Base-by-base conservation (phyloP, 1,140 invertebrate species). In the Bombus affinis region DNA sequence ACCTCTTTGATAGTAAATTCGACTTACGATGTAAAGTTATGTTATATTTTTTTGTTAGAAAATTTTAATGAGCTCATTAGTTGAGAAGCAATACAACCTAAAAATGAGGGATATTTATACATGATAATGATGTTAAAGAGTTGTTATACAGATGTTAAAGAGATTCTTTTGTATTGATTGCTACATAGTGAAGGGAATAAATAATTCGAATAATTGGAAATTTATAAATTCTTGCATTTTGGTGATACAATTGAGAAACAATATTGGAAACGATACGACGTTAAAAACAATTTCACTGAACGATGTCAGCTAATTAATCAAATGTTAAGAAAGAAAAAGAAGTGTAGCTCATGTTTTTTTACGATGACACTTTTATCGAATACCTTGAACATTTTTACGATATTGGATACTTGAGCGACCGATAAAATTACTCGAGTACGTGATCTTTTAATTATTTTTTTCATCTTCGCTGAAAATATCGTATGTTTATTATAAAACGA, bases 371-470 rank as follows among this genome's bases (percentile, higher is more conserved):
- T 71, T n/a, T 44, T 71, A 39, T 73, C 8, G 13, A 73, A 32
- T 32, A n/a, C 28, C n/a, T 73, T 73, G 71, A n/a, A 73, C n/a
- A 47, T 73, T 73, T 44, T 73, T 73, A 73, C 13, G 6, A 5
- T 47, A 44, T 42, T 32, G 12, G 42, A 32, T 73, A 32, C 42
- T 47, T 42, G 28, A 73, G 9, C 39, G 28, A 18, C 6, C 42
- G 42, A 73, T 44, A 73, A 73, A 32, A 47, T n/a, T 32, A 44
- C 28, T 73, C 42, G 15, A 47, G n/a, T 47, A 73, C 15, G 15
- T 32, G 15, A 32, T 44, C 3, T 18, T 18, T 42, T 73, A 35
- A 74, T 74, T 35, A 53, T 53, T 74, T 47, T 74, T 35, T 25
- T 75, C 28, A 74, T 53, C 35, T 44, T 47, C 15, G 9, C 3